Evolutionary conservation across 2,113 vertebrate genomes (phyloP).

Genomic region (Pagrus major): DNA sequence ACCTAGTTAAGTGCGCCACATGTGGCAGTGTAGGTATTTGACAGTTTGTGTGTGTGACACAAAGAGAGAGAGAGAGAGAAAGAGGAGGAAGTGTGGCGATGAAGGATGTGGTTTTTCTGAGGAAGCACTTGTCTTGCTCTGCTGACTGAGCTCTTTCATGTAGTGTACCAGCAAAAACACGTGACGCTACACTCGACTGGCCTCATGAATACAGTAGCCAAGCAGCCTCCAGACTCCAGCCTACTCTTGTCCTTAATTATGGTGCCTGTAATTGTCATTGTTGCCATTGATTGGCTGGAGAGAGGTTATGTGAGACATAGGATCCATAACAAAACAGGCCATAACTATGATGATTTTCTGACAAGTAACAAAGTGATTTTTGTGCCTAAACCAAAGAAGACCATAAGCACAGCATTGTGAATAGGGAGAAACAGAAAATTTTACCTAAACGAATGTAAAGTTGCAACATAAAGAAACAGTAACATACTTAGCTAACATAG

Average conservation of each 20-base stretch:
- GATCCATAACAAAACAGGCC: no score
- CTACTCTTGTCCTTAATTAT: neutral
- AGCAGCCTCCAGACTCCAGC: no score
- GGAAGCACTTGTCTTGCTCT: constrained; percentile 61
- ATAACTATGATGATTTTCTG: no score
- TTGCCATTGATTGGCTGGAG: no score
- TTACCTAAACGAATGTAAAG: no score
- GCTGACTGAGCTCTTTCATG: constrained; percentile 50
- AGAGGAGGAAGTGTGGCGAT: neutral
- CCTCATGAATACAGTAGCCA: neutral
- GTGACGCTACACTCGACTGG: neutral
- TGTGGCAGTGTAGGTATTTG: neutral
- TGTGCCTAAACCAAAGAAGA: no score
- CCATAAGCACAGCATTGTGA: no score
- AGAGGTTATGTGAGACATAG: no score
- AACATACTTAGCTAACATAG: no score
- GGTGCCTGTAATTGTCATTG: neutral
- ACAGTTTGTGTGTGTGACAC: neutral
- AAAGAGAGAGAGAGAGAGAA: neutral
- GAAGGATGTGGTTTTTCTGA: constrained; percentile 74
- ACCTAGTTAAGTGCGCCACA: neutral
- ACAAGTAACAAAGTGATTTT: no score
- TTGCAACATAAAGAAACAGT: no score
- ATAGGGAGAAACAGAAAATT: no score
- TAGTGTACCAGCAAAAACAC: constrained; percentile 10